Base-by-base conservation (phyloP, 2,113 vertebrate species). In the Urocolius indicus region DNA sequence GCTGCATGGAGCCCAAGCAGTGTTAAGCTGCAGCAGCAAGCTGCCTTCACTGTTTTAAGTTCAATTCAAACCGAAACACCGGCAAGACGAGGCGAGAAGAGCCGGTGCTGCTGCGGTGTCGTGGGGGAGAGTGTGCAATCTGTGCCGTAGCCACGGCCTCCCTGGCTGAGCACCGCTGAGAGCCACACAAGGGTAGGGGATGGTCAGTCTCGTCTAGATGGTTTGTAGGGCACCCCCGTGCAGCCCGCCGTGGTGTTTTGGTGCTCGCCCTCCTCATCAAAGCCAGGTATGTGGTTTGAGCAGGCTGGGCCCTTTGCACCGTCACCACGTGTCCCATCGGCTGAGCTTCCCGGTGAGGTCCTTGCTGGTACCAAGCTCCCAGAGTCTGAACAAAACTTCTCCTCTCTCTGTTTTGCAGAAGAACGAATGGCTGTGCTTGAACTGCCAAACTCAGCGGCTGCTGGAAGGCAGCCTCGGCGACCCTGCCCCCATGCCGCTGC, bases 361-460 rank as follows among this genome's bases (percentile, higher is more conserved):
- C 48, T 58, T 11, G 22, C 62, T 45, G 52, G 17, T 19, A 4
- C 1, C 7, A 69, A 69, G 54, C 48, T 87, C 30, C 15, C 27
- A 2, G 16, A 51, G 23, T 30, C 62, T 71, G 11, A 87, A 8
- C n/a, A 10, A 16, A 8, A 16, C 58, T 79, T 90, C 30, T 80
- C 94, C 41, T 96, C 32, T 96, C 84, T 13, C 73, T 98, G 80
- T 98, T 89, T 98, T 99, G 91, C 98, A 99, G 99, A 99, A 99
- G 97, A 99, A 99, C 41, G 99, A 99, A 98, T 99, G 99, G 99
- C 98, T 99, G 55, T 99, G 99, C 97, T 98, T 99, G 98, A 99
- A 99, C 98, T 99, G 99, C 98, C 99, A 99, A 99, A 99, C 99
- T 21, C 98, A 99, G 97, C 98, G 99, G 94, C 98, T 99, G 78